Evolutionary conservation across 2,888 invertebrate species (phyloP), one percentile per base, ranked within the genome.

Genomic region (Cheilosia variabilis): DNA sequence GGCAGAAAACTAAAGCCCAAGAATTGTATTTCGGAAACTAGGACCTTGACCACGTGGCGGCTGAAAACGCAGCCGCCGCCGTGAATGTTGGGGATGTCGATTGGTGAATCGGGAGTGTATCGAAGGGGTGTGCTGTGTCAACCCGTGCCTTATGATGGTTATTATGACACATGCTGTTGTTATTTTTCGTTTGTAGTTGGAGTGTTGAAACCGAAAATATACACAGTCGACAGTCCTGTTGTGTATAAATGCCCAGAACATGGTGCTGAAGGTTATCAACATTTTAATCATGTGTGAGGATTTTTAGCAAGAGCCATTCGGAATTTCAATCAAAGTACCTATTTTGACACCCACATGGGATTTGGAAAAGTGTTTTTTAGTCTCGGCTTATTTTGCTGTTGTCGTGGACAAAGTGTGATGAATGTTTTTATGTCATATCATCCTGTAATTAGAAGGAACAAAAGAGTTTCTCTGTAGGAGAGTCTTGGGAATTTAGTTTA

Each of bases 91-190:
- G n/a, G n/a, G n/a, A n/a, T 31, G 31, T 0, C 31, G 7, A 13
- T 17, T 41, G 24, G 17, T 7, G 15, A 10, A n/a, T 7, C 0
- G 10, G 10, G 22, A 22, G 15, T 50, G 9, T 19, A 22, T 9
- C 4, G 41, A 34, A 58, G 22, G 19, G 58, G 72, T 60, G 79
- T 65, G 27, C 65, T 65, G 72, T 65, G 31, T 47, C 43, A 72
- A 72, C 65, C 43, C 37, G 72, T 72, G 79, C 63, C 79, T 53
- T 58, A 60, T 53, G 72, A 60, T 53, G 72, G 43, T 27, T 47
- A 45, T 53, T 43, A 45, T 5, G 53, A 37, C 19, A 53, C 43
- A 66, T 71, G 63, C 41, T 57, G 63, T 58, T 60, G 24, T 72
- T 60, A 24, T 65, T 17, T 37, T 24, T 15, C 24, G n/a, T n/a